Conservation (phyloP, 2,797 vertebrate genomes). For the Nothura maculosa region DNA sequence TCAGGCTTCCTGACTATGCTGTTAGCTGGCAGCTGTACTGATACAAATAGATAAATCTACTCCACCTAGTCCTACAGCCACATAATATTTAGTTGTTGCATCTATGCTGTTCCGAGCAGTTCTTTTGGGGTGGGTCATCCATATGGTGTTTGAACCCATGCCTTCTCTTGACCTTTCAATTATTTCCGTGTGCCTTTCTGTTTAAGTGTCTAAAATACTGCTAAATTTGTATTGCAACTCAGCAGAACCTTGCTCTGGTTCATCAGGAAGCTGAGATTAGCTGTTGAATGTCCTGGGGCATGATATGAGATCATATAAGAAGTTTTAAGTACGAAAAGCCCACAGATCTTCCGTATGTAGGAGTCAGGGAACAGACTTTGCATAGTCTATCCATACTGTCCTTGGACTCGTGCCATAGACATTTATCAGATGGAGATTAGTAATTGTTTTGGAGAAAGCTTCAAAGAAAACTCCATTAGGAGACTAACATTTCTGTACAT, state of each 20-base stretch:
- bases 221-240: not conserved
- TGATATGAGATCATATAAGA: not conserved
- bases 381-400: not conserved
- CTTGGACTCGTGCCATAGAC: not conserved
- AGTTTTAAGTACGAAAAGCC: not conserved
- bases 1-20: not conserved
- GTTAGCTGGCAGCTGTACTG: not conserved
- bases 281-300: rapidly evolving
- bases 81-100: not conserved
- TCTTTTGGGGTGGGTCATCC: not conserved
- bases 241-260: rapidly evolving
- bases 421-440: not conserved
- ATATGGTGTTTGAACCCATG: rapidly evolving
- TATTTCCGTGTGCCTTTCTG: not conserved
- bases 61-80: rapidly evolving
- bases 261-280: not conserved
- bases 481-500: not conserved
- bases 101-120: not conserved
- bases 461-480: not conserved
- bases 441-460: not conserved
- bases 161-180: not conserved
- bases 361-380: not conserved
- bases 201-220: rapidly evolving
- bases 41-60: not conserved
- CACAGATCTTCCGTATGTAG: rapidly evolving